Percentiles rank a stretch among this genome's conserved stretches.
Conservation (phyloP, 2,888 invertebrate genomes). For the Synanthedon tipuliformis region DNA sequence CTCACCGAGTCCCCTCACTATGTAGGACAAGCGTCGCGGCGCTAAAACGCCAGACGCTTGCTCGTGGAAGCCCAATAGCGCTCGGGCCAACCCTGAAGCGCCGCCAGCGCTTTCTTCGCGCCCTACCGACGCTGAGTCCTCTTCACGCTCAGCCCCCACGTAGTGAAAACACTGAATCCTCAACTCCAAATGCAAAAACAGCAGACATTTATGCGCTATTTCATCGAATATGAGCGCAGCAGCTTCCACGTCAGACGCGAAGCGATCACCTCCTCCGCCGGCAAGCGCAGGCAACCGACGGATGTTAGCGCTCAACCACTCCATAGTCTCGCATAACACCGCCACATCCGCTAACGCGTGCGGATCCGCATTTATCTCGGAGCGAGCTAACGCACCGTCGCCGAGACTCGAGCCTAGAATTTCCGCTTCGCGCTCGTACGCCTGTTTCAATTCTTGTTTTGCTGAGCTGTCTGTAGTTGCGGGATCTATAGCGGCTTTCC, state of each 20-base stretch:
- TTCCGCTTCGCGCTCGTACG: constrained; percentile 83
- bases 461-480: neutral
- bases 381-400: constrained; percentile 84
- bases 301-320: constrained; percentile 75
- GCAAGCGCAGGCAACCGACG: constrained; percentile 28
- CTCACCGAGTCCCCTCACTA: constrained; percentile 91
- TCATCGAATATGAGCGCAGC: constrained; percentile 87
- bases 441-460: constrained; percentile 46
- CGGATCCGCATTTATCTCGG: constrained; percentile 89
- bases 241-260: constrained; percentile 74
- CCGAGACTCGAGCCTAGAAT: constrained; percentile 92
- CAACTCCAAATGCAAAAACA: constrained; percentile 93
- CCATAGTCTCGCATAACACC: constrained; percentile 92
- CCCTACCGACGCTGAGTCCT: constrained; percentile 69
- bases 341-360: constrained; percentile 86
- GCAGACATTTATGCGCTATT: constrained; percentile 88
- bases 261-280: constrained; percentile 50
- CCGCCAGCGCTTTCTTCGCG: constrained; percentile 28
- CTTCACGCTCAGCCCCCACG: constrained; percentile 40
- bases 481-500: constrained; percentile 22
- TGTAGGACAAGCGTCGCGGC: constrained; percentile 61
- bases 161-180: constrained; percentile 96
- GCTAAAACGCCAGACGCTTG: constrained; percentile 26
- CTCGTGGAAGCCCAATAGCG: constrained; percentile 49
- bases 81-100: constrained; percentile 36